Conservation (phyloP, 2,888 invertebrate genomes). For the Lepidocyrtoides sp. region DNA sequence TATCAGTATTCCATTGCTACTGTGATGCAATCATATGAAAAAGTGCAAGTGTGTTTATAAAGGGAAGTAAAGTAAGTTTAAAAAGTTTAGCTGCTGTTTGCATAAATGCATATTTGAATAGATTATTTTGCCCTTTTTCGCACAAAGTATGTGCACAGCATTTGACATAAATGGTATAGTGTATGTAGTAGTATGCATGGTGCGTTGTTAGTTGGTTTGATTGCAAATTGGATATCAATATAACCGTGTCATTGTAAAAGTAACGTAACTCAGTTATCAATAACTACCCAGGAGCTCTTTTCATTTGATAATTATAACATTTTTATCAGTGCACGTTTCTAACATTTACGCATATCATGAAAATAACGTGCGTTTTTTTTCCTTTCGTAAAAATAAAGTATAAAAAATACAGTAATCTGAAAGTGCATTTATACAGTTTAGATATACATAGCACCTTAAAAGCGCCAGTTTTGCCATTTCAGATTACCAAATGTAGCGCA, state of each 20-base stretch:
- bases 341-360: not conserved
- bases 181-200: not conserved
- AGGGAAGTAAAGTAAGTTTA: not conserved
- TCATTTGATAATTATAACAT: conserved; percentile 36
- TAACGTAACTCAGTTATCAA: conserved; percentile 36
- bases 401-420: conserved; percentile 20
- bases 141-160: not conserved
- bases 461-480: conserved; percentile 44
- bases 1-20: not conserved
- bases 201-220: not conserved
- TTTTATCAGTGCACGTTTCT: not conserved
- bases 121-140: not conserved
- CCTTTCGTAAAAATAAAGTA: not conserved
- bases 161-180: too few species aligned
- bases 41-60: not conserved
- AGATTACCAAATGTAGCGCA: conserved; percentile 40
- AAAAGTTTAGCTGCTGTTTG: not conserved
- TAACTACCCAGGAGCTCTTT: conserved; percentile 27
- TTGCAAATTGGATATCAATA: conserved; percentile 30
- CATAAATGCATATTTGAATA: not conserved
- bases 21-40: not conserved
- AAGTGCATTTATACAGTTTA: not conserved
- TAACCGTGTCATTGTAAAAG: not conserved
- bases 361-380: too few species aligned
- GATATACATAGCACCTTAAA: not conserved